phyloP scores from a whole-genome alignment of 2,113 vertebrate species.

The Oncorhynchus gorbuscha region DNA sequence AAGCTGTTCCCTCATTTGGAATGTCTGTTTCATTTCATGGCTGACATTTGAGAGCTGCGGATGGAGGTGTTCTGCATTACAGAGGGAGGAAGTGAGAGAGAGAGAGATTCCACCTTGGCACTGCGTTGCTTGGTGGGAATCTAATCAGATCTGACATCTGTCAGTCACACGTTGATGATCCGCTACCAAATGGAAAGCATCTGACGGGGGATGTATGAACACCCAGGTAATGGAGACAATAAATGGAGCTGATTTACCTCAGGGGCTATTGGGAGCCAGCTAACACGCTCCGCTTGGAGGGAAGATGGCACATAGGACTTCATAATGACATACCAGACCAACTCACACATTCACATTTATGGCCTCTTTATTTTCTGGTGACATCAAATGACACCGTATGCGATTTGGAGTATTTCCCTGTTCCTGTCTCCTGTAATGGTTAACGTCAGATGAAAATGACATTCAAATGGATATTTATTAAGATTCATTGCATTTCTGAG shows the following conservation, averaged over 20 bases:
- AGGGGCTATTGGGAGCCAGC: conserved; percentile 27
- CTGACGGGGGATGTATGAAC: conserved; percentile 36
- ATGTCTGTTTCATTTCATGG: conserved; percentile 74
- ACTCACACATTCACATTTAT: conserved; percentile 53
- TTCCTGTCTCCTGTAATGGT: conserved; percentile 24
- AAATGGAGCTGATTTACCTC: conserved; percentile 46
- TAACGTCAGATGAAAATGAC: conserved; percentile 51
- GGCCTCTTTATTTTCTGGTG: conserved; percentile 53
- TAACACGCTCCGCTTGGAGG: conserved; percentile 21
- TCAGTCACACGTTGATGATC: conserved; percentile 64
- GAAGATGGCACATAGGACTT: conserved; percentile 29
- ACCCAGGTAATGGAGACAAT: conserved; percentile 40
- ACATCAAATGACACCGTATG: conserved; percentile 39
- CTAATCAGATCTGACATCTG: conserved; percentile 70
- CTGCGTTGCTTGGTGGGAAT: conserved; percentile 25
- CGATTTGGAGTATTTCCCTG: conserved; percentile 35
- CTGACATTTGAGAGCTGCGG: conserved; percentile 52
- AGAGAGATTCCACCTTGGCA: conserved; percentile 41
- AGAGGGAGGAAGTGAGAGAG: neutral
- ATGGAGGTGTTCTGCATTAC: conserved; percentile 39
- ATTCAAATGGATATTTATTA: conserved; percentile 65
- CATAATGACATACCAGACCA: conserved; percentile 52
- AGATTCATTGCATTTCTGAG: conserved; percentile 2
- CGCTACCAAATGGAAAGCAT: conserved; percentile 33
- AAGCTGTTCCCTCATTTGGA: conserved; percentile 62